A percentile compares a stretch with the other conserved stretches of the same genome.
phyloP scores from a whole-genome alignment of 2,113 vertebrate genomes.

The Xenus cinereus region DNA sequence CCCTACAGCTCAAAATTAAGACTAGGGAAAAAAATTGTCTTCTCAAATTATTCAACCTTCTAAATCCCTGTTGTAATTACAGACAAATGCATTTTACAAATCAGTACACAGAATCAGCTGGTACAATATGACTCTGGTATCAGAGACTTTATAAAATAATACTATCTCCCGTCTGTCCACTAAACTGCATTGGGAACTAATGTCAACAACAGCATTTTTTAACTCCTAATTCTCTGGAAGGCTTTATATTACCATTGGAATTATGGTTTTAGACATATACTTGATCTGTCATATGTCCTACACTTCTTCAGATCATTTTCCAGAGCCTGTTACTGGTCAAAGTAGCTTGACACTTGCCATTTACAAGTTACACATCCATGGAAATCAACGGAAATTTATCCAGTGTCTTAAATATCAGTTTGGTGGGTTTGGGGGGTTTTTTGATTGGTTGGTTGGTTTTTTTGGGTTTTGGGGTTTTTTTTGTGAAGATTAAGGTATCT shows the following conservation, averaged over 20 bases:
- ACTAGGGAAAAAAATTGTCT: not conserved
- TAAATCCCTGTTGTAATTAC: not conserved
- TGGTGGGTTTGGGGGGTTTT: too few relatives aligned
- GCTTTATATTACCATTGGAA: not conserved
- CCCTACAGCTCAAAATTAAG: not conserved
- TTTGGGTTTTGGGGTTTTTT: too few relatives aligned
- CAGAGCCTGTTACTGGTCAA: not conserved
- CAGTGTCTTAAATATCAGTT: not conserved
- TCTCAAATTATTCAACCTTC: not conserved
- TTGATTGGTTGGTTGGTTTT: too few relatives aligned
- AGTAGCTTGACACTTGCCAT: not conserved
- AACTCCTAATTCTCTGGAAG: not conserved
- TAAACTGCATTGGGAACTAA: not conserved
- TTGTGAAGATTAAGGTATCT: not conserved
- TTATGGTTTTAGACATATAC: not conserved
- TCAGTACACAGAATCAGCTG: not conserved
- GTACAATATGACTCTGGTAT: not conserved
- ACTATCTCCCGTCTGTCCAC: not conserved
- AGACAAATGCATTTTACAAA: not conserved
- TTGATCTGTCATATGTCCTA: not conserved
- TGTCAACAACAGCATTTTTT: not conserved
- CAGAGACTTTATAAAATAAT: not conserved
- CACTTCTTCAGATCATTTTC: not conserved
- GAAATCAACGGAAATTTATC: constrained; percentile 1
- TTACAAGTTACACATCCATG: not conserved